Base-by-base conservation (phyloP, 2,113 vertebrate species). In the Hoplias malabaricus region DNA sequence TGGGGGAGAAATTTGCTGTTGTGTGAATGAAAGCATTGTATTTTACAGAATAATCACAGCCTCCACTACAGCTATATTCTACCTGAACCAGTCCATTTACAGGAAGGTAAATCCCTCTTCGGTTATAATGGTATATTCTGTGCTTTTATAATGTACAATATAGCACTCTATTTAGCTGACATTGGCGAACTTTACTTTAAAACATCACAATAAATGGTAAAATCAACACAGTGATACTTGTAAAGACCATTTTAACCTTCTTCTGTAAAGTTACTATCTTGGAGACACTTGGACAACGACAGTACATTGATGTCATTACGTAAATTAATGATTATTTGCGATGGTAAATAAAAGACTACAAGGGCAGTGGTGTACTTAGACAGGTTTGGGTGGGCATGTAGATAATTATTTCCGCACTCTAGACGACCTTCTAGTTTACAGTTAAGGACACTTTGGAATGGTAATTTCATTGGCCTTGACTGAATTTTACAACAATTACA, bases 1-100 rank as follows among this genome's bases (percentile, higher is more conserved):
- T 75, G 77, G 65, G 66, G 68, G 76, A 68, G 59, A 75, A 42
- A 77, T 80, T 84, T 87, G 36, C 34, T 33, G 61, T 10, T 67
- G 11, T 71, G 27, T 69, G 38, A 82, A 75, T 78, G 33, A 63
- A 75, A 61, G n/a, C 12, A 72, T 78, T 78, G 65, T 82, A 61
- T 23, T 23, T 19, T n/a, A 34, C 14, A 25, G 16, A n/a, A 56
- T 34, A 50, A 40, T 34, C 14, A 33, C 36, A 42, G 5, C 42
- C 42, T 77, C 50, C 36, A 23, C 56, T 16, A 62, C 7, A 6
- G 29, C n/a, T 23, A n/a, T n/a, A n/a, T n/a, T n/a, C n/a, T n/a
- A n/a, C n/a, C n/a, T n/a, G n/a, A n/a, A n/a, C n/a, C n/a, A n/a
- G n/a, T n/a, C n/a, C n/a, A n/a, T 56, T 57, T 59, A 31, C 12